Percentiles rank a stretch among this genome's conserved stretches.
phyloP scores from a whole-genome alignment of 35 echinoderm and acorn worm species.

The Acanthaster planci region DNA sequence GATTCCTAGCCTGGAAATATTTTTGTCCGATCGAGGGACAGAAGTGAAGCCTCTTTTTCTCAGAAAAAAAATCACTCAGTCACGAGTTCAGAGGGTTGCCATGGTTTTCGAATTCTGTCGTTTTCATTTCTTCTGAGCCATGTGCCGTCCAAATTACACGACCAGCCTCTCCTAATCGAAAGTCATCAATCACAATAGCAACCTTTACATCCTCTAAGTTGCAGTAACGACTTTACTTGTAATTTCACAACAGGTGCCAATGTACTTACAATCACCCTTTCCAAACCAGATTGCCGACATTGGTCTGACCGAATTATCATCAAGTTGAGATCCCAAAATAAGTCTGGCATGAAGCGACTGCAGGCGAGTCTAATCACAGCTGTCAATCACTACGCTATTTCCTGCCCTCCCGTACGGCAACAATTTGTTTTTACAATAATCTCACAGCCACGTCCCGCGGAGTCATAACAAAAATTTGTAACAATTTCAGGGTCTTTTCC shows the following conservation, averaged over 20 bases:
- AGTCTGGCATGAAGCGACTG: not conserved
- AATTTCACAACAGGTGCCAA: not conserved
- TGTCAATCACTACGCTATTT: not conserved
- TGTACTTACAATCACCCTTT: not conserved
- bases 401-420: conserved; percentile 9
- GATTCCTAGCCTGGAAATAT: not conserved
- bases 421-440: conserved; percentile 30
- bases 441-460: not conserved
- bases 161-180: too few species aligned
- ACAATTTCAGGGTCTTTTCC: conserved; percentile 12
- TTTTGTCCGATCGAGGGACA: not conserved
- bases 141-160: not conserved
- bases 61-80: not conserved
- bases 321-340: not conserved
- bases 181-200: not conserved
- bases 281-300: not conserved
- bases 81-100: not conserved
- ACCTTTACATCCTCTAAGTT: not conserved
- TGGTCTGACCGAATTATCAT: not conserved
- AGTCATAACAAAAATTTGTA: conserved; percentile 29
- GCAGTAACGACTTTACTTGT: not conserved
- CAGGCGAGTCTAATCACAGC: not conserved
- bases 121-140: not conserved
- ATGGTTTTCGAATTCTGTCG: too few species aligned
- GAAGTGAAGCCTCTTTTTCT: not conserved